Evolutionary conservation across 1,140 invertebrate species (phyloP).

Genomic region (Potamilus streckersoni): DNA sequence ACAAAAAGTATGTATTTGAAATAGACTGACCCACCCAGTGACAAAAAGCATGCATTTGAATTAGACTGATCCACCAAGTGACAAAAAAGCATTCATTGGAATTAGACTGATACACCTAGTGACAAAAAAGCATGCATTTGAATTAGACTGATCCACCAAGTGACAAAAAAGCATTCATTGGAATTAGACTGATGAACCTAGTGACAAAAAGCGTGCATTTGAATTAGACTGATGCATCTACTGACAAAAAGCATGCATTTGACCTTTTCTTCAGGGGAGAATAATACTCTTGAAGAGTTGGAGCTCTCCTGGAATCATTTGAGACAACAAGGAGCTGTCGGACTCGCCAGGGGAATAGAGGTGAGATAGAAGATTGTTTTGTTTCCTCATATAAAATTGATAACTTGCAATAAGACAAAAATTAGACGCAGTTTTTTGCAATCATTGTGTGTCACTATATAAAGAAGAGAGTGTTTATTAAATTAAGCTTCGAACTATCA

Average conservation of each 20-base stretch:
- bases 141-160: not conserved
- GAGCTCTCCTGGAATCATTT: conserved; percentile 53
- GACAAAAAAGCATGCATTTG: not conserved
- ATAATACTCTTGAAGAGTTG: conserved; percentile 33
- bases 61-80: conserved; percentile 3
- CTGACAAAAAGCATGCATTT: not conserved
- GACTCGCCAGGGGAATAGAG: conserved; percentile 37
- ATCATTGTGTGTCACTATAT: no score
- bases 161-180: conserved; percentile 7
- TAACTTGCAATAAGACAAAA: no score
- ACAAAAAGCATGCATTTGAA: conserved; percentile 8
- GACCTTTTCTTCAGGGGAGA: conserved; percentile 23
- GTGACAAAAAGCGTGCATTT: not conserved
- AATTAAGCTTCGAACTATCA: no score
- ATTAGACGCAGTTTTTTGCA: no score
- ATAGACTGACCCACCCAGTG: not conserved
- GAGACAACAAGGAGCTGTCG: conserved; percentile 41
- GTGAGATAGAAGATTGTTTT: conserved; percentile 7
- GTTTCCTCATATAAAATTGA: no score
- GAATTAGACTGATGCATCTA: conserved; percentile 5
- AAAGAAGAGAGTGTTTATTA: no score
- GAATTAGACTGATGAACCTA: conserved; percentile 4
- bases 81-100: not conserved
- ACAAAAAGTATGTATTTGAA: not conserved
- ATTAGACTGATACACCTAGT: conserved; percentile 10